Base-by-base conservation (phyloP, 1,140 invertebrate genomes). In the Drosophila tani region DNA sequence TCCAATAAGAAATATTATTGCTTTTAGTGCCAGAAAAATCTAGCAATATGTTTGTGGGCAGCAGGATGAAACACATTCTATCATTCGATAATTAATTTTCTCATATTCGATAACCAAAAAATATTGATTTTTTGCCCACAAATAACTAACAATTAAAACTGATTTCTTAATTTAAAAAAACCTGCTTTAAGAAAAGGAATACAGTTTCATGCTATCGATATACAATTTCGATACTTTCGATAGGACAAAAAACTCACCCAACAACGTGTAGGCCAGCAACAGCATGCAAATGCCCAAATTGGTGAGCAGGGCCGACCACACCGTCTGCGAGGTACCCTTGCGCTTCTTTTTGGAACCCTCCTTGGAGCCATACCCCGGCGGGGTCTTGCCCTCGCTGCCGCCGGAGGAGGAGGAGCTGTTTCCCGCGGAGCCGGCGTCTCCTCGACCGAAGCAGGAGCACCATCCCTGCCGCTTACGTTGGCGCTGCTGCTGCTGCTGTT, bases 261-360 rank as follows among this genome's bases (percentile, higher is more conserved):
- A 93, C 12, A 99, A 94, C 1, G 97, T 98, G 93, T 99, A 99
- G 4, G 96, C 96, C 5, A 99, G 94, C 1, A 99, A 95, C 27
- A 98, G 94, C 40, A 95, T 95, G 91, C 97, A 98, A 49, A 99
- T 97, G 1, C 97, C 97, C 27, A 98, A 93, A 92, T 98, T 98
- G 8, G 97, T 98, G 71, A 97, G 94, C 63, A 97, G 94, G 14
- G 96, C 96, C 14, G 96, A 91, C 91, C 92, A 93, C n/a, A 93
- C 81, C 7, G 91, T 92, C 60, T 90, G 87, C 2, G 81, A 53
- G 35, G 81, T 82, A 47, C 77, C 81, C 51, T 92, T 91, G 45
- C 91, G 79, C n/a, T 84, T 91, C 56, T 86, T 93, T 59, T 84
- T 93, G 63, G 14, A n/a, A 12, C 35, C 14, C 19, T 74, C 81